Evolutionary conservation across 2,797 vertebrate genomes (phyloP).

Genomic region (Sphenodon punctatus): DNA sequence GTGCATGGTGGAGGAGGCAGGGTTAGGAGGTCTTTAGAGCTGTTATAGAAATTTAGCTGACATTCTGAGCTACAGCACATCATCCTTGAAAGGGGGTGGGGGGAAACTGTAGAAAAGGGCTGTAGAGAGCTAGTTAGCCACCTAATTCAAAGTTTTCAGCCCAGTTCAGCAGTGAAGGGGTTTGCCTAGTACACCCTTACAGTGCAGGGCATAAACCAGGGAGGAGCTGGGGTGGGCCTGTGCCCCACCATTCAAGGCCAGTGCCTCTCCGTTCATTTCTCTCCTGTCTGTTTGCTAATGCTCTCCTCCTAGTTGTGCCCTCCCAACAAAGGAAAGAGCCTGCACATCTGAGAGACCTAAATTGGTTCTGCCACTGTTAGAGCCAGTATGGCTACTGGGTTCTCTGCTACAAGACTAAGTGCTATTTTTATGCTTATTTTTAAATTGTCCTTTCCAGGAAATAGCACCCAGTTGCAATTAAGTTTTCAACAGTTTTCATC

Average conservation of each 20-base stretch:
- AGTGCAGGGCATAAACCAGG: too few relatives aligned
- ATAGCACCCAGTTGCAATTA: constrained; percentile 15
- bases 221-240: too few relatives aligned
- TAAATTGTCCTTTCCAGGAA: not conserved
- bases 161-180: not conserved
- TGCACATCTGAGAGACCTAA: too few relatives aligned
- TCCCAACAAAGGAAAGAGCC: too few relatives aligned
- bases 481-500: constrained; percentile 24
- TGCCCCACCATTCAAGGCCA: too few relatives aligned
- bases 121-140: not conserved
- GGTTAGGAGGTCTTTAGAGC: not conserved
- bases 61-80: not conserved
- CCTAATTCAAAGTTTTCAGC: not conserved
- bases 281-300: too few relatives aligned
- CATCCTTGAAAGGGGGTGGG: not conserved
- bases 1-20: not conserved
- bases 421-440: not conserved
- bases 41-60: not conserved
- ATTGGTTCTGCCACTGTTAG: too few relatives aligned
- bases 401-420: not conserved
- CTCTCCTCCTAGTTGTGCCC: too few relatives aligned
- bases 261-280: too few relatives aligned
- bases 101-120: not conserved
- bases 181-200: not conserved
- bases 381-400: not conserved